Evolutionary conservation across 2,113 vertebrate species (phyloP).

Genomic region (Cyprinodon brontotheroides): DNA sequence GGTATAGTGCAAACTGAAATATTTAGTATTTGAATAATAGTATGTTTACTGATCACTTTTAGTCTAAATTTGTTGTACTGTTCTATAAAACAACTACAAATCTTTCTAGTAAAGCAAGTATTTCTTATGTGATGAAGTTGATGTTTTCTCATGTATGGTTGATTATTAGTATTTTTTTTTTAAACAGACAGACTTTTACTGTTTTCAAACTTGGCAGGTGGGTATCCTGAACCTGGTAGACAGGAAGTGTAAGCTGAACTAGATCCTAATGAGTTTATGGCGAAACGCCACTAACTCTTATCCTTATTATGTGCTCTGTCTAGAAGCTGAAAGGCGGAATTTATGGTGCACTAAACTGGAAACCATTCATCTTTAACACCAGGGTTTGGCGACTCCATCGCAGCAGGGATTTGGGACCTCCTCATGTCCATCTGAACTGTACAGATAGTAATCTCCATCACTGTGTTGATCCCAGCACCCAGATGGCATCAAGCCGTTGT

Average conservation of each 20-base stretch:
- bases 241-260: conserved; percentile 62
- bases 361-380: conserved; percentile 64
- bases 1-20: not conserved
- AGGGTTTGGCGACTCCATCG: conserved; percentile 64
- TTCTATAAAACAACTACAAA: not conserved
- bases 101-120: too few species aligned
- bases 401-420: conserved; percentile 58
- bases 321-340: conserved; percentile 51
- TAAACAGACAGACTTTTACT: conserved; percentile 16
- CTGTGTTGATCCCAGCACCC: conserved; percentile 66
- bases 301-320: conserved; percentile 34
- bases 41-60: not conserved
- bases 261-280: conserved; percentile 58
- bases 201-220: conserved; percentile 57
- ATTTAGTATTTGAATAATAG: not conserved
- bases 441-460: conserved; percentile 57
- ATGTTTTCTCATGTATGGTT: too few species aligned
- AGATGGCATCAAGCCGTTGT: conserved; percentile 78
- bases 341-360: conserved; percentile 61
- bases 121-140: too few species aligned
- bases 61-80: not conserved
- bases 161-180: too few species aligned
- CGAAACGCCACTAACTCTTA: conserved; percentile 43
- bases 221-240: conserved; percentile 56
- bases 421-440: conserved; percentile 60